Evolutionary conservation across 2,797 vertebrate genomes (phyloP), one percentile per base, ranked within the genome.

Genomic region (Trichosurus vulpecula): DNA sequence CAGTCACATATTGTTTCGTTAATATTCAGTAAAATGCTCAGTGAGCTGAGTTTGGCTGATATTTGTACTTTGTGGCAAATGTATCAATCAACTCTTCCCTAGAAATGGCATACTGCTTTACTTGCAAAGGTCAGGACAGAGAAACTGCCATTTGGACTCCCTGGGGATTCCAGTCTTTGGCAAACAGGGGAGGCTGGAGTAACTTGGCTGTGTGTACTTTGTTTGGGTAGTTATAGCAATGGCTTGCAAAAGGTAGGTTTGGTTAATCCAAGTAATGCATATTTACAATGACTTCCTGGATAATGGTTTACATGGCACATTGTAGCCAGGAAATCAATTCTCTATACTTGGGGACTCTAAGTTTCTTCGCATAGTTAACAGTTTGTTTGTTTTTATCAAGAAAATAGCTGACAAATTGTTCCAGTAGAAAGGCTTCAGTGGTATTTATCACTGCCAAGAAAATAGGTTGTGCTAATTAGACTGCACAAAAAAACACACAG

Each of bases 381-480:
- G 11, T 56, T 95, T 94, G 92, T 95, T 92, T 95, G 54, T 53
- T 90, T 61, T 92, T 92, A 90, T 96, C 81, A 47, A 96, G 93
- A 35, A 55, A 91, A 10, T 92, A 74, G 56, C 54, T 94, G 91
- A 27, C 4, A 95, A 92, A 92, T 16, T 90, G 89, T 92, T 93
- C 94, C 74, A 94, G 29, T 92, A 87, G 55, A 93, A 58, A 96
- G 92, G 27, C 19, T 92, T 91, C 29, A 93, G 57, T 10, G 52
- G 52, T 94, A n/a, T 94, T 97, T 96, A 66, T 95, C 52, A 95
- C 95, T 96, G 57, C 57, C 93, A 97, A 96, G 47, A 97, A 95
- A 54, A 91, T 92, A 92, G 57, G 93, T 95, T 92, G 90, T 96
- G 61, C 57, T 92, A 95, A 9, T 94, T 95, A 96, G 54, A 6